Conservation (phyloP, 2,888 invertebrate species). For the Orgyia antiqua region DNA sequence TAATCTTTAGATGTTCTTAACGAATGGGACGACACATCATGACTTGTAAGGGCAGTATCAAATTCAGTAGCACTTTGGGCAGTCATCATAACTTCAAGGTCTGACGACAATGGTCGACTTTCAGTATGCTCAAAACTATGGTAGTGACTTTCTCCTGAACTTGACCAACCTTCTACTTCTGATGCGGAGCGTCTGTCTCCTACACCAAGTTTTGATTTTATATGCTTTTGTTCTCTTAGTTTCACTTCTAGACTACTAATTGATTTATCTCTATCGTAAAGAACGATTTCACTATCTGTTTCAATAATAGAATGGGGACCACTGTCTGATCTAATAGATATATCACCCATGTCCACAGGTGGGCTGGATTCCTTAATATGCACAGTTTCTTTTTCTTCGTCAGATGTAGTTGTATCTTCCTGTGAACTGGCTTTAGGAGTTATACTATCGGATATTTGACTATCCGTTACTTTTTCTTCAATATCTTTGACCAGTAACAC, state of each 20-base stretch:
- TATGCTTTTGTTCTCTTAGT: slow-evolving; percentile 62
- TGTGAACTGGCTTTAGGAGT: slow-evolving; percentile 63
- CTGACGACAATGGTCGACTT: slow-evolving; percentile 91
- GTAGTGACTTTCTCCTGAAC: slow-evolving; percentile 93
- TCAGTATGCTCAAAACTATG: slow-evolving; percentile 91
- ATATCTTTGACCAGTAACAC: slow-evolving; percentile 30
- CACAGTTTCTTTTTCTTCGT: slow-evolving; percentile 72
- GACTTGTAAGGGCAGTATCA: slow-evolving; percentile 89
- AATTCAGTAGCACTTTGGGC: slow-evolving; percentile 90
- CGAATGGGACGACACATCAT: slow-evolving; percentile 85
- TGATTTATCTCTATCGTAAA: slow-evolving; percentile 66
- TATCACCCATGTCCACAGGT: slow-evolving; percentile 57
- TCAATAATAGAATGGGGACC: slow-evolving; percentile 73
- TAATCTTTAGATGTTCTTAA: slow-evolving; percentile 90
- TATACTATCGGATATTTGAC: slow-evolving; percentile 60
- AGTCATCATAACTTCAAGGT: slow-evolving; percentile 87
- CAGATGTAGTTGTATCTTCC: slow-evolving; percentile 71
- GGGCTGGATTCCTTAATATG: slow-evolving; percentile 62
- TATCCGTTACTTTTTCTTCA: slow-evolving; percentile 41
- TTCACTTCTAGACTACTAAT: slow-evolving; percentile 68
- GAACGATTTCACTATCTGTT: slow-evolving; percentile 65
- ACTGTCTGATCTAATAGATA: slow-evolving; percentile 67
- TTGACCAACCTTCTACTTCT: slow-evolving; percentile 89
- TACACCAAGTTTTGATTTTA: slow-evolving; percentile 66
- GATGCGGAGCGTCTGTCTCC: slow-evolving; percentile 85